Base-by-base conservation (phyloP, 2,888 invertebrate genomes). In the Drosophila seclusa region DNA sequence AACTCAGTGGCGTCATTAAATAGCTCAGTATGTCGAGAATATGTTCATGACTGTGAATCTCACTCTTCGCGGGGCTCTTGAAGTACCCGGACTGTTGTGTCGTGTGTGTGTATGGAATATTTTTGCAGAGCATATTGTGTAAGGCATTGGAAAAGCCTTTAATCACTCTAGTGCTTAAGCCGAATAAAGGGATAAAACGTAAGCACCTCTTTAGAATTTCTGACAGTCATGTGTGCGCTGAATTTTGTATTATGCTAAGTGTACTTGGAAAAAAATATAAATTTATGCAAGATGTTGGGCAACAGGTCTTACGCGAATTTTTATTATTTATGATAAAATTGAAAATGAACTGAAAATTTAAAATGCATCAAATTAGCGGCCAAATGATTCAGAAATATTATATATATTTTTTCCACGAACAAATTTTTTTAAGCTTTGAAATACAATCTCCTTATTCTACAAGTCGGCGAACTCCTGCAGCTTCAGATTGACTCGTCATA, bases 1-100 rank as follows among this genome's bases (percentile, higher is more conserved):
- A 67, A 77, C 81, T 68, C 78, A 70, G 81, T 65, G 63, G 79
- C 82, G 75, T 86, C 89, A 83, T 85, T 88, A 83, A 82, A 76
- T 83, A 65, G 84, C 84, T 72, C 69, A 70, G 65, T 75, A 73
- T 78, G 75, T 68, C 70, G 78, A 65, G 74, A 70, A 78, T 83
- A 77, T 83, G 83, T 68, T 81, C 70, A 73, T 79, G 83, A 73
- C 64, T 59, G 38, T 16, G 31, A 31, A 34, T 45, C 48, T 32
- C 48, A 55, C 58, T 59, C 63, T 50, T 48, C 18, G 24, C 21
- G 40, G 34, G 40, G 34, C 40, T 32, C 38, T 29, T 18, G 2
- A 54, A 52, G 13, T 7, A 31, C 73, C 66, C 65, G 74, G 62
- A 77, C 76, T 58, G 60, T 68, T 69, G 73, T 58, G 58, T 49